Evolutionary conservation across 2,113 vertebrate genomes (phyloP), one percentile per base, ranked within the genome.

Genomic region (Chamaetylas fuelleborni): DNA sequence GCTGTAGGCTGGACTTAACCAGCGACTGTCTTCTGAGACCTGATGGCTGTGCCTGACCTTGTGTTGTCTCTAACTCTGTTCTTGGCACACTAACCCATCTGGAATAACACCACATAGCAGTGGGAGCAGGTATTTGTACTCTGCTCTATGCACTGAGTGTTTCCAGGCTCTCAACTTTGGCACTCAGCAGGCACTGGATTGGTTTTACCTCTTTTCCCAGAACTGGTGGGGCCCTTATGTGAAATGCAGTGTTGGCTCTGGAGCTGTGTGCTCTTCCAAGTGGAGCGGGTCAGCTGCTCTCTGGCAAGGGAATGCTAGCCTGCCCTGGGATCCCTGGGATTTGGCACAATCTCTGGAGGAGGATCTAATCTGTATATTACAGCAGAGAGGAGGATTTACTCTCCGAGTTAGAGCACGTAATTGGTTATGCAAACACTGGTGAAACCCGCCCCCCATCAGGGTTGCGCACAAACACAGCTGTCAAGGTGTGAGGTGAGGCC

Each of bases 401-500:
- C 64, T 82, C 23, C 58, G 48, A 47, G 2, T 85, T 62, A 5
- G 20, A 54, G 31, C 0, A 0, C 3, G 3, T 48, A 36, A 26
- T 66, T 33, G 11, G 74, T 42, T 70, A 16, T 34, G 48, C 53
- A 88, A 71, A 79, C 31, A 66, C 1, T 25, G 51, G 26, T 51
- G 34, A 65, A 93, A 74, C 10, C 14, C 2, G 0, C 17, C 47
- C 53, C 6, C 19, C 0, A 0, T 22, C 38, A 40, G 19, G 65
- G 42, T 51, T 45, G 43, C 0, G 0, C 47, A 29, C 10, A 38
- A 91, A 76, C 23, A 28, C 10, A 0, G 36, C 36, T 1, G 4
- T 26, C 28, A 14, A 8, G 19, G 19, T 47, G 45, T 34, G 12
- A 50, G 6, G 2, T 48, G 71, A 92, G 38, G 31, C 28, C 51